Evolutionary conservation across 2,113 vertebrate genomes (phyloP).

Genomic region (Leucosticte australis): DNA sequence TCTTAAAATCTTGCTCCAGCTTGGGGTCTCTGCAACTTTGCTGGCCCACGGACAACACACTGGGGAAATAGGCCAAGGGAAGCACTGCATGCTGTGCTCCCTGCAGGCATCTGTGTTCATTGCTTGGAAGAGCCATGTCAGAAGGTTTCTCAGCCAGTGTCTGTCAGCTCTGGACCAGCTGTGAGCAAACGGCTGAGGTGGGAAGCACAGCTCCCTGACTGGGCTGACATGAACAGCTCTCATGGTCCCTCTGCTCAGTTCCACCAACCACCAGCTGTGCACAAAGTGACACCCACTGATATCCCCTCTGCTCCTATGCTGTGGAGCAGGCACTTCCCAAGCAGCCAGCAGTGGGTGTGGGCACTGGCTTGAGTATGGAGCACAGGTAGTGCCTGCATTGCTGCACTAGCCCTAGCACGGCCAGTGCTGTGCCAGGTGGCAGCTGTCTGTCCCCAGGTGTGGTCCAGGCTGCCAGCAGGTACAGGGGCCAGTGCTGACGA

Average conservation of each 20-base stretch:
- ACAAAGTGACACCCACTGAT: background rate
- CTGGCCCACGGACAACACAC: background rate
- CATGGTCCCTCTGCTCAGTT: background rate
- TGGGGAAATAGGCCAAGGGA: background rate
- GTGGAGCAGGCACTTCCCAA: background rate
- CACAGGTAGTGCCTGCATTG: background rate
- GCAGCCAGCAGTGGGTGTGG: background rate
- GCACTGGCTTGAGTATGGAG: accelerated
- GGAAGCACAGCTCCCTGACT: background rate
- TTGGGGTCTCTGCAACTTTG: background rate
- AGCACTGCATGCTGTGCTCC: background rate
- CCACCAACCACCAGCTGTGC: background rate
- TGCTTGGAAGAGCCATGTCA: background rate
- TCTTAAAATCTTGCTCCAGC: background rate
- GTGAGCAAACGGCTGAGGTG: background rate
- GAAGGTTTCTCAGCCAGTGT: background rate
- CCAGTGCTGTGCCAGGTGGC: background rate
- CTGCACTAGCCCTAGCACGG: accelerated
- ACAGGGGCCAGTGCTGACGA: background rate
- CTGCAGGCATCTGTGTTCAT: background rate
- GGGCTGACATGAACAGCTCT: background rate
- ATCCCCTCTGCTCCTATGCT: background rate
- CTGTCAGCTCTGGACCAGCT: background rate
- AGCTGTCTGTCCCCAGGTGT: background rate
- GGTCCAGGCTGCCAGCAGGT: background rate